Percentiles rank a stretch among this genome's conserved stretches.
These are phyloP conservation scores for Argyresthia goedartella DNA, from an alignment of 2,888 invertebrate species.

Conservation along the genomic window DNA sequence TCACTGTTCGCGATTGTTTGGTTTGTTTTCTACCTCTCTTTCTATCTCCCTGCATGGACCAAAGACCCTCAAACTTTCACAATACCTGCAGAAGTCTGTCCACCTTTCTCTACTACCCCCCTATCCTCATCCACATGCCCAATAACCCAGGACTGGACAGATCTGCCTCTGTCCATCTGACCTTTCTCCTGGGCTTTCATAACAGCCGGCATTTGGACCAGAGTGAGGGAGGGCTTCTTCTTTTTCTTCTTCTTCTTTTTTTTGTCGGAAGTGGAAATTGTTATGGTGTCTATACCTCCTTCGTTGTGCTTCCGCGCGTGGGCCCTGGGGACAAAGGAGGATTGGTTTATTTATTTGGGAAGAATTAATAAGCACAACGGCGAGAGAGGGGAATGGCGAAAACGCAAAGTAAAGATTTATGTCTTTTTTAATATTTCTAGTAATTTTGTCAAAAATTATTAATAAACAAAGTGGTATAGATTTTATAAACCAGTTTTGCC, in stretches of 20 bases:
- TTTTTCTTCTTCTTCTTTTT: conserved; percentile 51
- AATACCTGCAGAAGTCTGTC: neutral
- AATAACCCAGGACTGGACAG: conserved; percentile 45
- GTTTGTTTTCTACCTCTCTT: no score
- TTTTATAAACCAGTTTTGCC: no score
- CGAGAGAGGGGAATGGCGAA: no score
- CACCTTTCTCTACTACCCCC: conserved; percentile 6
- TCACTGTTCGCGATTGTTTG: no score
- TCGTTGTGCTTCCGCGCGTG: conserved; percentile 27
- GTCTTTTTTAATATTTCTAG: no score
- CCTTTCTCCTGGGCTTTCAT: conserved; percentile 45
- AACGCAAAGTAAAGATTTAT: no score
- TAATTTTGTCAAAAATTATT: no score
- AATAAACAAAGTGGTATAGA: no score
- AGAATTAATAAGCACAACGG: no score
- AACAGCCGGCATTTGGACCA: conserved; percentile 35
- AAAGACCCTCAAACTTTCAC: no score
- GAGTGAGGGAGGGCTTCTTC: conserved; percentile 49
- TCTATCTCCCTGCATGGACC: no score
- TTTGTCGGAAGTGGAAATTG: conserved; percentile 41
- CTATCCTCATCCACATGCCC: conserved; percentile 21
- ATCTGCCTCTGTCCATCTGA: conserved; percentile 19
- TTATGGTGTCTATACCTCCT: conserved; percentile 39
- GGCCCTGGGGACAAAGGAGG: neutral
- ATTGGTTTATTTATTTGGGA: neutral